Base-by-base conservation (phyloP, 1,140 invertebrate genomes). In the Venustaconcha ellipsiformis region DNA sequence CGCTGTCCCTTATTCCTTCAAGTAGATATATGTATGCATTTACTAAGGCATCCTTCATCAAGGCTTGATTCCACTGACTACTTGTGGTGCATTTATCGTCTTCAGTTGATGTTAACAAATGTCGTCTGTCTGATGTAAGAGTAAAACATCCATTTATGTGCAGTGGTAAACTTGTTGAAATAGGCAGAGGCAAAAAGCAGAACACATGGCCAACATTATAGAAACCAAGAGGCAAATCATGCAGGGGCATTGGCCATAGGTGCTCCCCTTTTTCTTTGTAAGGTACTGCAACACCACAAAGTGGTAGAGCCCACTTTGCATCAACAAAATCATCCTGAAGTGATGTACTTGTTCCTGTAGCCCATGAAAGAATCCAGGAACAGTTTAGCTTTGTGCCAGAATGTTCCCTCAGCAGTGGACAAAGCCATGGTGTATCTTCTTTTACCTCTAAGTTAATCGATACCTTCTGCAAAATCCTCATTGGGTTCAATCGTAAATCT, bases 61-160 rank as follows among this genome's bases (percentile, higher is more conserved):
- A n/a, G 14, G 17, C 62, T 15, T 59, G 13, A 48, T 77, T 77
- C 70, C 69, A 77, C 8, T 18, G 15, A 18, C 56, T 55, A 62
- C 48, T 14, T 23, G n/a, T 48, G 62, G 48, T 74, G 37, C 23
- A 60, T 65, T 79, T 83, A 58, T 83, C 79, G 67, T 84, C 82
- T 70, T 70, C 67, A n/a, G 64, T 78, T n/a, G 70, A 23, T 23
- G 58, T 55, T 14, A 70, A 5, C 57, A 86, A 73, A 63, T 70
- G 67, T 59, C 76, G 75, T 56, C 84, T 67, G 63, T 84, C 78
- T 20, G 80, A 78, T 4, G 79, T 78, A 13, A 86, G 72, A 57
- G 71, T 71, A 79, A 87, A 87, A 60, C 80, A 68, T 14, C 80
- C 85, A 75, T 86, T 87, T 13, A 86, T 70, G 69, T 84, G 82